Evolutionary conservation across 2,888 invertebrate species (phyloP).

Genomic region (Lepidocyrtoides sp.): DNA sequence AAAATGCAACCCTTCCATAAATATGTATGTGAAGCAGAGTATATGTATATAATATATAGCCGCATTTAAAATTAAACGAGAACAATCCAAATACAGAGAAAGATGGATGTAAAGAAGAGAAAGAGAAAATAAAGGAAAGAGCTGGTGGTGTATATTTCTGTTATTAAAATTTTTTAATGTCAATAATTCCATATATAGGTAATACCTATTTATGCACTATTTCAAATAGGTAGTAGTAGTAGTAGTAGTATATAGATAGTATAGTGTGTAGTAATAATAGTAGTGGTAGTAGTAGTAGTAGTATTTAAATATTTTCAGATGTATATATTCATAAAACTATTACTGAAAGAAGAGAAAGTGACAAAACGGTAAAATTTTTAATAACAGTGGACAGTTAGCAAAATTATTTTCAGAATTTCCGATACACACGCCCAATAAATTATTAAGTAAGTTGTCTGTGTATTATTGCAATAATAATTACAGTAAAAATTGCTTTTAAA

Average conservation of each 20-base stretch:
- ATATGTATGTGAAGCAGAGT: slow-evolving; percentile 23
- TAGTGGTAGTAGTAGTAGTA: slow-evolving; percentile 23
- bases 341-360: slow-evolving; percentile 38
- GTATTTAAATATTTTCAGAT: slow-evolving; percentile 16
- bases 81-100: slow-evolving; percentile 48
- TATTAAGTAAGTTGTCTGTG: neutral
- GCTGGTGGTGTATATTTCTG: slow-evolving; percentile 66
- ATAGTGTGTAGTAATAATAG: neutral
- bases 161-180: slow-evolving; percentile 58
- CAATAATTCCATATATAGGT: slow-evolving; percentile 21
- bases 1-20: slow-evolving; percentile 40
- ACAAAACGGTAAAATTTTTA: neutral
- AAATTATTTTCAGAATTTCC: slow-evolving; percentile 33
- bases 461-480: neutral
- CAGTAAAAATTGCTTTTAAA: slow-evolving; percentile 13
- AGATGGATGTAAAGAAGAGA: slow-evolving; percentile 27
- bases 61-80: slow-evolving; percentile 35
- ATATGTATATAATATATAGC: slow-evolving; percentile 23
- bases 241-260: neutral
- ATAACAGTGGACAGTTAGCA: slow-evolving; percentile 38
- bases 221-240: slow-evolving; percentile 52
- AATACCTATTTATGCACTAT: slow-evolving; percentile 64
- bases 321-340: neutral
- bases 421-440: slow-evolving; percentile 47
- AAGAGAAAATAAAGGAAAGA: slow-evolving; percentile 24